Evolutionary conservation across 2,797 vertebrate genomes (phyloP).

Genomic region (Falco concolor): DNA sequence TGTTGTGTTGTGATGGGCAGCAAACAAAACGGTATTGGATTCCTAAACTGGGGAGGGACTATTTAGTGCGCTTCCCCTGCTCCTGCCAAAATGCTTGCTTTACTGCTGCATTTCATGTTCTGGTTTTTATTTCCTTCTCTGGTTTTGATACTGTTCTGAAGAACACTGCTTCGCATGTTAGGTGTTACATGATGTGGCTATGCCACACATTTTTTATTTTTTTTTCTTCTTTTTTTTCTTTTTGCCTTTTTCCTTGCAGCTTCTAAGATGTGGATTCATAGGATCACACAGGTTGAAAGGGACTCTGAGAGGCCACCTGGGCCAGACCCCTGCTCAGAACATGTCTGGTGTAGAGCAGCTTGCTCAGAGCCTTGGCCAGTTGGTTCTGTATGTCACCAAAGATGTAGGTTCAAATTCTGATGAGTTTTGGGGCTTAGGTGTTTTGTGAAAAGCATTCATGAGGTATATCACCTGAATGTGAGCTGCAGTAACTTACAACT

Average conservation of each 20-base stretch:
- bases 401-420: neutral
- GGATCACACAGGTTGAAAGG: neutral
- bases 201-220: neutral
- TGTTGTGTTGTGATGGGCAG: neutral
- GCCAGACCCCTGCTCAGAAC: neutral
- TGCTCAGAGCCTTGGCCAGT: neutral
- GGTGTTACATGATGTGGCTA: neutral
- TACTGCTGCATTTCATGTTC: neutral
- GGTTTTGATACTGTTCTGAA: neutral
- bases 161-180: neutral
- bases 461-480: neutral
- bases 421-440: neutral
- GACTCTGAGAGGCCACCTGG: neutral
- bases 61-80: neutral
- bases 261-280: neutral
- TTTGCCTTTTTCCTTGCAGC: neutral
- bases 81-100: neutral
- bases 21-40: neutral
- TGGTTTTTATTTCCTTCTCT: neutral
- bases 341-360: neutral
- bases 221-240: neutral
- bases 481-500: neutral
- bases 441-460: neutral
- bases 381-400: neutral
- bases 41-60: neutral